phyloP scores from a whole-genome alignment of 2,888 invertebrate species.

The Sinodicranocentrus sp. region DNA sequence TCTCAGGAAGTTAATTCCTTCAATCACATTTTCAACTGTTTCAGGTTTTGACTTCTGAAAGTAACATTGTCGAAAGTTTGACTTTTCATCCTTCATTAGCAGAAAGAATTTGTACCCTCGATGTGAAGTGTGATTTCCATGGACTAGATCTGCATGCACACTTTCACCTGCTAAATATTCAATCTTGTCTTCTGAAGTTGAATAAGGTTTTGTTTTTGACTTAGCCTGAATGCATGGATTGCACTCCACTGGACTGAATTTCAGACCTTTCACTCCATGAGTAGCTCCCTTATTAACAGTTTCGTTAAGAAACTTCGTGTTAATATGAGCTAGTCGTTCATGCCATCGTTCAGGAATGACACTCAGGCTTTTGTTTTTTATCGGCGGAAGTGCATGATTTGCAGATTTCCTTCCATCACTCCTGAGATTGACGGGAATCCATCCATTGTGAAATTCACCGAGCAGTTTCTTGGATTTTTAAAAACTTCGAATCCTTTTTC shows the following conservation, averaged over 20 bases:
- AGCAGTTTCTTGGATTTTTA: constrained; percentile 19
- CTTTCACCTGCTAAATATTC: constrained; percentile 14
- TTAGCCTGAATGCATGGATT: constrained; percentile 21
- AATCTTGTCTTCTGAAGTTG: neutral
- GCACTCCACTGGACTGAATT: neutral
- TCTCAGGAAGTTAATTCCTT: constrained; percentile 42
- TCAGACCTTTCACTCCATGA: constrained; percentile 27
- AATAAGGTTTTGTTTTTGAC: constrained; percentile 10
- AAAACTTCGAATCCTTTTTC: constrained; percentile 54
- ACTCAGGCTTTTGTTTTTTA: neutral
- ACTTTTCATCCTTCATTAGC: constrained; percentile 55
- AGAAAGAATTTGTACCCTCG: constrained; percentile 50
- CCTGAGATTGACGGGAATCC: constrained; percentile 34
- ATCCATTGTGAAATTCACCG: constrained; percentile 31
- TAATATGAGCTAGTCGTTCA: constrained; percentile 24
- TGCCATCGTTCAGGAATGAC: constrained; percentile 23
- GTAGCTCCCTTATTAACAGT: constrained; percentile 7
- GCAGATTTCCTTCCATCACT: constrained; percentile 30
- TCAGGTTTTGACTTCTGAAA: constrained; percentile 46
- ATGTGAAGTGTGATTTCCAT: neutral
- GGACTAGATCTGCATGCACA: constrained; percentile 13
- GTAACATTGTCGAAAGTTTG: constrained; percentile 47
- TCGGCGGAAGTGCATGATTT: constrained; percentile 64
- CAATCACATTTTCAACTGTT: constrained; percentile 15
- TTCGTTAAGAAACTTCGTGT: neutral